Percentiles rank a stretch among this genome's conserved stretches.
phyloP scores from a whole-genome alignment of 2,797 vertebrate genomes.

The Neopelma chrysocephalum region DNA sequence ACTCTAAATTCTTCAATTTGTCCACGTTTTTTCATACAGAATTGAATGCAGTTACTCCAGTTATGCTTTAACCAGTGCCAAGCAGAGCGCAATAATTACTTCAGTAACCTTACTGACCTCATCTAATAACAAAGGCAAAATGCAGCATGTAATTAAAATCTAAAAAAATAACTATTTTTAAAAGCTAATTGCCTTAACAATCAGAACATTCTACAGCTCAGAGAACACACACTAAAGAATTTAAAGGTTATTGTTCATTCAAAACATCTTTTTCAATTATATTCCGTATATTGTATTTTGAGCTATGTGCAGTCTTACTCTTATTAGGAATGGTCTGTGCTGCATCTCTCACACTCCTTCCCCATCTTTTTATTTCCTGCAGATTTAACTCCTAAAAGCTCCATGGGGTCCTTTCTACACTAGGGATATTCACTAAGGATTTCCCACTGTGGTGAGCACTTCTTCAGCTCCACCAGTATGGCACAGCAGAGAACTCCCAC shows the following conservation, averaged over 20 bases:
- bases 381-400: not conserved
- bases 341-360: not conserved
- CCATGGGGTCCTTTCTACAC: not conserved
- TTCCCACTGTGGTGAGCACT: conserved; percentile 23
- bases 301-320: not conserved
- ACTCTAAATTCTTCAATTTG: conserved; percentile 66
- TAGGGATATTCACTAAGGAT: conserved; percentile 10
- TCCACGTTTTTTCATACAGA: conserved; percentile 50
- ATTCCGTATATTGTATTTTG: conserved; percentile 1
- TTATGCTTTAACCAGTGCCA: conserved; percentile 69
- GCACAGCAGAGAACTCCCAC: conserved; percentile 12
- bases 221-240: conserved; percentile 36
- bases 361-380: not conserved
- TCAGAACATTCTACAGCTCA: conserved; percentile 56
- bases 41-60: conserved; percentile 54
- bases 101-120: conserved; percentile 71
- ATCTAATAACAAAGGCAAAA: conserved; percentile 72
- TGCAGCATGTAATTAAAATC: conserved; percentile 70
- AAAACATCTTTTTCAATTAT: conserved; percentile 35
- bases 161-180: conserved; percentile 68
- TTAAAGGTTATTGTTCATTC: conserved; percentile 44
- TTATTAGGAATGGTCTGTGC: not conserved
- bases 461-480: not conserved
- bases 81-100: conserved; percentile 75
- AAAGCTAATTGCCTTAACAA: conserved; percentile 68